Evolutionary conservation across 2,888 invertebrate species (phyloP), one percentile per base, ranked within the genome.

Genomic region (Tubiluchus corallicola): DNA sequence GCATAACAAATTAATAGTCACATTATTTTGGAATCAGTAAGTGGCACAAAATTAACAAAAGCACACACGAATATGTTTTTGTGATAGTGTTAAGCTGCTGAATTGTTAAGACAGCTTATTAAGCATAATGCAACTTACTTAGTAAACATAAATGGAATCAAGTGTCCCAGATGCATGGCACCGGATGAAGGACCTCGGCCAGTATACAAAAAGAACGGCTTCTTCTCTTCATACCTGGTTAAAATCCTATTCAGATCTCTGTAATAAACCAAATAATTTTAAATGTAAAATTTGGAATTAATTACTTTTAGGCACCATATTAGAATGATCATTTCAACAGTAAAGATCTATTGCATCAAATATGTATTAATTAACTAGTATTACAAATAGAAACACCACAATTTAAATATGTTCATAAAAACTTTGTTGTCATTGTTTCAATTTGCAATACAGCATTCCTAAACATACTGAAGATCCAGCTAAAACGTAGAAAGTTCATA

Each of bases 131-230:
- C 3, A 16, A 65, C 73, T 69, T 63, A 81, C 81, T 87, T 88
- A 17, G 90, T 88, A 62, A 98, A 80, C 57, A 94, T 74, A 59
- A 98, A 99, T 3, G 98, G 96, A 55, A 98, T 79, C 56, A 99
- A 71, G 69, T 98, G 98, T 0, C 98, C 96, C 46, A 98, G 68
- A 68, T 99, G 98, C 77, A 98, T 79, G 21, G 94, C 82, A 20
- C 77, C 79, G 17, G 52, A 51, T 29, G 55, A 55, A 0, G 96
- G 94, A 0, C 98, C 98, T 55, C 98, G 68, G 1, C 98, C 98
- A 0, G 98, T 98, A 63, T 98, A 98, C 44, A 98, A 67, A 62
- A 82, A 98, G 66, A 99, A 98, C 4, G 85, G 83, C 65, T 92
- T 85, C 19, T 83, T 82, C 53, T 82, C 72, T 62, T 96, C 94